Evolutionary conservation across 2,888 invertebrate species (phyloP).

Genomic region (Hemithea aestivaria): DNA sequence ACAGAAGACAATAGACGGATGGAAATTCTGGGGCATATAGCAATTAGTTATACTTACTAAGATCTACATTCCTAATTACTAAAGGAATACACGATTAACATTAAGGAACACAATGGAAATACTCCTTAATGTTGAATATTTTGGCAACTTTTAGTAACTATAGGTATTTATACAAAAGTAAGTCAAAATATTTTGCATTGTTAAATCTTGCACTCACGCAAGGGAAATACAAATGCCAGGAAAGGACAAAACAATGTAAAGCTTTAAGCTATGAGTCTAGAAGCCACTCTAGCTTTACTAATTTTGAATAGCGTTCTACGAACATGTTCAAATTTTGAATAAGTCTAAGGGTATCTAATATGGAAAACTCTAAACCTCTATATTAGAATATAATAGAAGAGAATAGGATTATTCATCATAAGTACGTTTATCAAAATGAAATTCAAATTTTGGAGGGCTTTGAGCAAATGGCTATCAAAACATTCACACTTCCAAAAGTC

Average conservation of each 20-base stretch:
- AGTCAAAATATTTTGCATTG: slow-evolving; percentile 10
- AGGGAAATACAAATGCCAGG: not conserved
- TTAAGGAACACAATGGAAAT: slow-evolving; percentile 27
- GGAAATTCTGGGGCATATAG: slow-evolving; percentile 79
- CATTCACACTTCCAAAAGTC: slow-evolving; percentile 55
- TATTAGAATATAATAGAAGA: slow-evolving; percentile 1
- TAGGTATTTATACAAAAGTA: slow-evolving; percentile 33
- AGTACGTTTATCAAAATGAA: slow-evolving; percentile 8
- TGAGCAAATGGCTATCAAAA: slow-evolving; percentile 56
- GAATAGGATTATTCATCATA: slow-evolving; percentile 14
- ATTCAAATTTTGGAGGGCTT: slow-evolving; percentile 34
- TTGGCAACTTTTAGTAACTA: slow-evolving; percentile 44
- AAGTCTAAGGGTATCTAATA: slow-evolving; percentile 3
- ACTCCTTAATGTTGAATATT: slow-evolving; percentile 26
- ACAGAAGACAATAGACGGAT: slow-evolving; percentile 78
- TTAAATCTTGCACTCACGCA: slow-evolving; percentile 1
- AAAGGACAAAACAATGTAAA: slow-evolving; percentile 15
- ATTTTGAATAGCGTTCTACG: slow-evolving; percentile 32
- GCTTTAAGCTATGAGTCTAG: slow-evolving; percentile 24
- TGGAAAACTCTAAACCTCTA: slow-evolving; percentile 13
- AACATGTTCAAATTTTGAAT: slow-evolving; percentile 1
- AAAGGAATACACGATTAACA: slow-evolving; percentile 26
- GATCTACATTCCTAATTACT: slow-evolving; percentile 29
- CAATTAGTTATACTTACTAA: slow-evolving; percentile 52
- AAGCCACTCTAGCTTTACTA: slow-evolving; percentile 49